Percentiles rank a stretch among this genome's conserved stretches.
Evolutionary conservation across 1,140 invertebrate genomes (phyloP).

Genomic region (Coptotermes formosanus): DNA sequence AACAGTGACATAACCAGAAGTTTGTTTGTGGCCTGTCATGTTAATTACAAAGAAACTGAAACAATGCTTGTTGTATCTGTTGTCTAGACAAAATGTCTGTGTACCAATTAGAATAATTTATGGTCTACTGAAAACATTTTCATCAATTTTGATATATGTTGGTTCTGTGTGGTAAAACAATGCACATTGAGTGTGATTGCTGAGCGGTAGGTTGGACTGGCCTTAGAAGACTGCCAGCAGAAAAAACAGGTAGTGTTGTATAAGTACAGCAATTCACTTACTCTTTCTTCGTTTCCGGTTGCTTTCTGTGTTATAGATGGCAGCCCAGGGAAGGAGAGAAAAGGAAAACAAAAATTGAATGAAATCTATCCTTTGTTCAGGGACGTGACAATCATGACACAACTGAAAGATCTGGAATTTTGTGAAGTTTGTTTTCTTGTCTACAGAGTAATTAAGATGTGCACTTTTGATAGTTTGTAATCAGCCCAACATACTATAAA

Average conservation of each 20-base stretch:
- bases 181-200: not conserved
- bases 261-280: conserved; percentile 28
- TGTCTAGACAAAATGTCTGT: too few relatives aligned
- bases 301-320: conserved; percentile 34
- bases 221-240: conserved; percentile 31
- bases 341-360: conserved; percentile 32
- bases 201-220: conserved; percentile 19
- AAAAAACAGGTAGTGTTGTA: not conserved
- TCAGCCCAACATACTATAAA: not conserved
- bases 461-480: not conserved
- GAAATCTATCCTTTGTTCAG: not conserved
- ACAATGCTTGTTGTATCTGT: too few relatives aligned
- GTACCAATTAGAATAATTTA: not conserved
- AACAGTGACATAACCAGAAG: too few relatives aligned
- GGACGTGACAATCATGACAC: not conserved
- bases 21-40: too few relatives aligned
- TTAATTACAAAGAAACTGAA: too few relatives aligned
- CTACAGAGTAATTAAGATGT: not conserved
- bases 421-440: not conserved
- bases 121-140: not conserved
- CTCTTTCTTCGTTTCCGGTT: conserved; percentile 34
- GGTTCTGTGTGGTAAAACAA: conserved; percentile 22
- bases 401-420: not conserved
- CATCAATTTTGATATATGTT: not conserved
- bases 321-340: conserved; percentile 29